Evolutionary conservation across 2,888 invertebrate species (phyloP).

Genomic region (Agonopterix subpropinquella): DNA sequence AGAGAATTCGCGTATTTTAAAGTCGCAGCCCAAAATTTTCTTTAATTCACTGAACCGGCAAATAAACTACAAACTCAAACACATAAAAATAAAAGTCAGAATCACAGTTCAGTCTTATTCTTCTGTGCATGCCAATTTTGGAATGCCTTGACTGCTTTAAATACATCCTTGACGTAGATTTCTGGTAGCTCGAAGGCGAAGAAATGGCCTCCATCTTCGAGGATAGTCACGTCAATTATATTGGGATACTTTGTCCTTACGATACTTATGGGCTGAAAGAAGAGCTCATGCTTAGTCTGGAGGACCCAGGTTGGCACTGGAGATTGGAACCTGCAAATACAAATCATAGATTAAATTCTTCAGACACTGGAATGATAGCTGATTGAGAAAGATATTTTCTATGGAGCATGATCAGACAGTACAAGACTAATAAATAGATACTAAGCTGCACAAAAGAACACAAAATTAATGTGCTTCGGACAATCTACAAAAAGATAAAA

Average conservation of each 20-base stretch:
- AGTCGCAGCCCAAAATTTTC: no score
- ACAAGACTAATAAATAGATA: no score
- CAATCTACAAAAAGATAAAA: no score
- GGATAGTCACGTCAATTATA: slow-evolving; percentile 76
- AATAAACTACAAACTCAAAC: no score
- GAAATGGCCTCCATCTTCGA: slow-evolving; percentile 85
- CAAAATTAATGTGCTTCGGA: no score
- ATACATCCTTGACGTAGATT: slow-evolving; percentile 80
- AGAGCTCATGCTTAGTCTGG: slow-evolving; percentile 79
- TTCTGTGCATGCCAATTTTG: slow-evolving; percentile 27
- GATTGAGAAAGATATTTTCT: no score
- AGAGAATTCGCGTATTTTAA: no score
- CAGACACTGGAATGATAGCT: not conserved
- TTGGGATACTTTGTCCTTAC: slow-evolving; percentile 75
- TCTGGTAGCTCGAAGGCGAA: slow-evolving; percentile 84
- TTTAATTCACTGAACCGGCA: no score
- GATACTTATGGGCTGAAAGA: slow-evolving; percentile 70
- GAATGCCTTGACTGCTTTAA: slow-evolving; percentile 45
- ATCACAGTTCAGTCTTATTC: slow-evolving; percentile 60
- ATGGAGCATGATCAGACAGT: no score
- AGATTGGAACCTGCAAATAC: slow-evolving; percentile 44
- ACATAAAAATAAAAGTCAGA: not conserved
- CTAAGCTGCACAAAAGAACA: no score
- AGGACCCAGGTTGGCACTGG: slow-evolving; percentile 81
- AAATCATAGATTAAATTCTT: no score